Evolutionary conservation across 2,888 invertebrate genomes (phyloP), one percentile per base, ranked within the genome.

Genomic region (Drosophila prolongata): DNA sequence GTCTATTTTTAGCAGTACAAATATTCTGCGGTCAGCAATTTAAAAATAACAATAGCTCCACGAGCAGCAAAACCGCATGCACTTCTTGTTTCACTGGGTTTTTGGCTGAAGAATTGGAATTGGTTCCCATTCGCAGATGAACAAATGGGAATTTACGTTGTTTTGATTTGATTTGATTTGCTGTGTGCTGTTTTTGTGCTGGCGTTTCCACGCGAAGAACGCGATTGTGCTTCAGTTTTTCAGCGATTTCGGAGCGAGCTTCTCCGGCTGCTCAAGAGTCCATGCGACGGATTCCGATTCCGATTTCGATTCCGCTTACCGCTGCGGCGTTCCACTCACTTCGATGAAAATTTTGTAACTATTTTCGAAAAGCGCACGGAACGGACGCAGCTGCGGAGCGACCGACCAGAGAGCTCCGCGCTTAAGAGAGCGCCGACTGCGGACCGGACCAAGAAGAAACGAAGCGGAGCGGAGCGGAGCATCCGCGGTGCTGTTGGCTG

Each of bases 271-370:
- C 56, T 61, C 49, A 50, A 75, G 66, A 62, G 54, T 80, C 72
- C 58, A 58, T 52, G 37, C 14, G 6, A 57, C 57, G 52, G 70
- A 27, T n/a, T 30, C 30, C 30, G 30, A 30, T 30, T 30, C 30
- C 30, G 30, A 30, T 30, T 79, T 77, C 35, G 30, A 27, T 27
- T 46, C 46, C 88, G 78, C 74, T 89, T 79, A 80, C 89, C 91
- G 90, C 84, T 85, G 80, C 84, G 83, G 90, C 89, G 90, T 90
- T 91, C 90, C 90, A 89, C 86, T 85, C 90, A 87, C 90, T 89
- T 89, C 90, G 90, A 90, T 90, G 90, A 91, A 90, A 90, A 91
- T 90, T 90, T 90, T 90, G 90, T 90, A 90, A 90, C 90, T 90
- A 91, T 91, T 91, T 91, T 91, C 83, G 79, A 90, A 90, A 90